Conservation (phyloP, 2,888 invertebrate genomes). For the Trissolcus brochymenae region DNA sequence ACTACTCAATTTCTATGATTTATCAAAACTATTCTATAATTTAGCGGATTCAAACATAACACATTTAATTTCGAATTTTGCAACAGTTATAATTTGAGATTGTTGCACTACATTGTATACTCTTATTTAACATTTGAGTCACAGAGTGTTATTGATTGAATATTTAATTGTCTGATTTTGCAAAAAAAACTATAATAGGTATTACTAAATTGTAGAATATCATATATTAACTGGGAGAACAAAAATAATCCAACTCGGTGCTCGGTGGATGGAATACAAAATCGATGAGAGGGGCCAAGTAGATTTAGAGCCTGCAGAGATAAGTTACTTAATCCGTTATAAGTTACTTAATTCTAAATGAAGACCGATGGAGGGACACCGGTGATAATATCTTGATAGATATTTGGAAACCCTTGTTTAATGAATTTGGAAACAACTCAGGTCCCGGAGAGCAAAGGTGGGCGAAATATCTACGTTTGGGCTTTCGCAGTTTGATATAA, state of each 20-base stretch:
- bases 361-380: slow-evolving; percentile 48
- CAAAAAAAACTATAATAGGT: too few species aligned
- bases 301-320: slow-evolving; percentile 29
- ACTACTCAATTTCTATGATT: too few species aligned
- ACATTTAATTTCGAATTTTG: too few species aligned
- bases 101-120: too few species aligned
- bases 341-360: slow-evolving; percentile 54
- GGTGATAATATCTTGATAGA: slow-evolving; percentile 53
- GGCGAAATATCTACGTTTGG: slow-evolving; percentile 18
- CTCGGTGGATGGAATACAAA: slow-evolving; percentile 23
- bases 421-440: slow-evolving; percentile 52
- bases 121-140: too few species aligned
- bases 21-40: too few species aligned
- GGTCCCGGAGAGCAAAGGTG: slow-evolving; percentile 17
- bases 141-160: too few species aligned
- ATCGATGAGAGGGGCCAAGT: slow-evolving; percentile 34
- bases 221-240: not conserved
- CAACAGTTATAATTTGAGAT: too few species aligned
- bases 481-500: slow-evolving; percentile 12
- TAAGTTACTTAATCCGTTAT: slow-evolving; percentile 52
- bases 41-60: too few species aligned
- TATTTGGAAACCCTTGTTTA: slow-evolving; percentile 47
- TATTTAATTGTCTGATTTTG: too few species aligned
- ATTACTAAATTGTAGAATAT: too few species aligned
- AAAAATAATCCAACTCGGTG: slow-evolving; percentile 30